phyloP scores from a whole-genome alignment of 1,140 invertebrate species.

The Rhizoglyphus robini region DNA sequence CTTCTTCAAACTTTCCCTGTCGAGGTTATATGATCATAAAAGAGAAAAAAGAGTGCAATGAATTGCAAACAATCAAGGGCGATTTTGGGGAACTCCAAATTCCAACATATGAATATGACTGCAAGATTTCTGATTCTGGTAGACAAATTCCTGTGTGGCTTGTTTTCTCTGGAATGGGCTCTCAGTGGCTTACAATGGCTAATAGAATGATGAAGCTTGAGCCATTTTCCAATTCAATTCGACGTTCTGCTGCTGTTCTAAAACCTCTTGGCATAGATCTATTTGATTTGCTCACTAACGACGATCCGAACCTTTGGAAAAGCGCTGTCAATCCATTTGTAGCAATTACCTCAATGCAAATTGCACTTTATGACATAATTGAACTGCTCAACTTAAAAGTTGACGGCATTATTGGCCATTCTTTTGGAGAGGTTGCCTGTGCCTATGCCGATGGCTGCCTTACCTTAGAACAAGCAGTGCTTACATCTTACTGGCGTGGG shows the following conservation, averaged over 20 bases:
- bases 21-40: slow-evolving; percentile 19
- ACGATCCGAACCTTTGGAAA: slow-evolving; percentile 61
- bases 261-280: slow-evolving; percentile 63
- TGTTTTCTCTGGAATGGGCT: slow-evolving; percentile 90
- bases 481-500: slow-evolving; percentile 81
- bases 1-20: slow-evolving; percentile 12
- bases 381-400: slow-evolving; percentile 34
- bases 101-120: background rate
- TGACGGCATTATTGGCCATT: slow-evolving; percentile 41
- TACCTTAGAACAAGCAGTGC: slow-evolving; percentile 73
- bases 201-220: slow-evolving; percentile 63
- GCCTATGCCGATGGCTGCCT: slow-evolving; percentile 89
- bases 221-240: slow-evolving; percentile 57
- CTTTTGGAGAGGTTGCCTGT: slow-evolving; percentile 76
- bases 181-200: slow-evolving; percentile 88
- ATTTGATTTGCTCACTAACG: slow-evolving; percentile 57
- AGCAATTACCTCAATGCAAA: slow-evolving; percentile 57
- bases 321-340: slow-evolving; percentile 61
- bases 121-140: background rate
- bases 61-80: background rate
- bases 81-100: background rate
- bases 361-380: slow-evolving; percentile 37
- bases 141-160: slow-evolving; percentile 61
- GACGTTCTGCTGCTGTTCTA: slow-evolving; percentile 55
- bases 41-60: slow-evolving; percentile 10